A percentile compares a stretch with the other conserved stretches of the same genome.
Evolutionary conservation across 2,888 invertebrate species (phyloP).

Genomic region (Deroplatys truncata): DNA sequence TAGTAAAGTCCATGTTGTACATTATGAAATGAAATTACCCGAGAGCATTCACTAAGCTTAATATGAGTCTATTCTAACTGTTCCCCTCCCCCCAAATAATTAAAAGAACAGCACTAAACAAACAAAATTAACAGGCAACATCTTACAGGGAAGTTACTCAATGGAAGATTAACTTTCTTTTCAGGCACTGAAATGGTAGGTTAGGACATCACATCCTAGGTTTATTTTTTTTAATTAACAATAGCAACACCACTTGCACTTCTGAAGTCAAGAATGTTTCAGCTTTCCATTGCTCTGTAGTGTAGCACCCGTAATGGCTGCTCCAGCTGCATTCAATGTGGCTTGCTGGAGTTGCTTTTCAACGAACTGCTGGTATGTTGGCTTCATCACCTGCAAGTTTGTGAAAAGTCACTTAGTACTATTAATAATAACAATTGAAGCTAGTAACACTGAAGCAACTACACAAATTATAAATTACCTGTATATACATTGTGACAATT

Average conservation of each 20-base stretch:
- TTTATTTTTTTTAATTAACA: not conserved
- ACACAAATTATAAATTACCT: not conserved
- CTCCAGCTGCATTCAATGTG: constrained; percentile 69
- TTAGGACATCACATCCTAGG: not conserved
- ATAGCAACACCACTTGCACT: not conserved
- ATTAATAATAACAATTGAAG: constrained; percentile 35
- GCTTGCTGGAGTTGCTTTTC: constrained; percentile 81
- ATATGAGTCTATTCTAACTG: not conserved
- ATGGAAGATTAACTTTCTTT: not conserved
- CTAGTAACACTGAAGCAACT: constrained; percentile 1
- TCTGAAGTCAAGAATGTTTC: constrained; percentile 22
- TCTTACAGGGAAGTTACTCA: not conserved
- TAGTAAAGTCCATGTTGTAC: not conserved
- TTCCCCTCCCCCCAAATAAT: not conserved
- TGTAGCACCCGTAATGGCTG: constrained; percentile 16
- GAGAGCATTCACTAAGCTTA: not conserved
- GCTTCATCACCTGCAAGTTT: constrained; percentile 68
- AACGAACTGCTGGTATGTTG: constrained; percentile 72
- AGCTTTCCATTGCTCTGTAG: constrained; percentile 20
- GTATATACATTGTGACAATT: no score
- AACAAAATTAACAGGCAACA: not conserved
- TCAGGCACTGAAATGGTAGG: constrained; percentile 22
- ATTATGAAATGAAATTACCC: not conserved
- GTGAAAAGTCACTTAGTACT: not conserved
- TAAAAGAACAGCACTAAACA: not conserved